Evolutionary conservation across 37 sponge, comb jelly and placozoan genomes (phyloP).

Genomic region (Chondrilla cf. caribensis): DNA sequence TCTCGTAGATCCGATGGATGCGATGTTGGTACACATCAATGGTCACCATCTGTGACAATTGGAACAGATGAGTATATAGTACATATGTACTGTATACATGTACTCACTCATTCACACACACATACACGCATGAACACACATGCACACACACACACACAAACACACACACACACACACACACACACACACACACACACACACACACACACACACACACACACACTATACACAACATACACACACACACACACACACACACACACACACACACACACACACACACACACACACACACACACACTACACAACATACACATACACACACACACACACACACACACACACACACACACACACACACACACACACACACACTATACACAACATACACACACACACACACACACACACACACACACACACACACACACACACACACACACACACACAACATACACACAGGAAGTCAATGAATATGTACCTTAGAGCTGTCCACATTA

Average conservation of each 20-base stretch:
- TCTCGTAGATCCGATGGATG: slow-evolving; percentile 75
- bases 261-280: neutral
- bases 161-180: neutral
- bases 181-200: neutral
- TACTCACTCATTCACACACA: neutral
- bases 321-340: neutral
- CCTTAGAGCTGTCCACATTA: slow-evolving; percentile 37
- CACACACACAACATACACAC: no score
- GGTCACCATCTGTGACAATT: slow-evolving; percentile 47
- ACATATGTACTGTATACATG: slow-evolving; percentile 10
- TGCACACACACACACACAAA: no score
- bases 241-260: neutral
- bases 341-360: neutral
- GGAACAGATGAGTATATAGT: neutral
- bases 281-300: neutral
- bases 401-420: neutral
- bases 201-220: no score
- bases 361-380: neutral
- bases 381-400: neutral
- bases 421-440: neutral
- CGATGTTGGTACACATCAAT: slow-evolving; percentile 81
- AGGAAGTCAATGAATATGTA: neutral
- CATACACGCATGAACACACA: neutral
- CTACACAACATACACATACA: neutral
- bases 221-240: no score